phyloP scores from a whole-genome alignment of 2,888 invertebrate species.

The Euproctis similis region DNA sequence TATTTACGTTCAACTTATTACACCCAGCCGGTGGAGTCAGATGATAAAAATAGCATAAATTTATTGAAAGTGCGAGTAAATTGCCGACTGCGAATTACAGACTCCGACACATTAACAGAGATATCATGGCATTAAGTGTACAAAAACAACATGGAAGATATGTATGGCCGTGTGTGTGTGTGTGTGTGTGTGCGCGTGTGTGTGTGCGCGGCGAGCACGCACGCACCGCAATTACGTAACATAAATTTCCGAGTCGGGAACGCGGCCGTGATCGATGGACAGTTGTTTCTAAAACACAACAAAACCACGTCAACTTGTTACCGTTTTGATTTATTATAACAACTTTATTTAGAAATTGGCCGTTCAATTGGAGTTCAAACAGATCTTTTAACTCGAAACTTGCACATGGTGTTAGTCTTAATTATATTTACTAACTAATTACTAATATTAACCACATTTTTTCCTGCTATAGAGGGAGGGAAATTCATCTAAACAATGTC shows the following conservation, averaged over 20 bases:
- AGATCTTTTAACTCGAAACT: too few relatives aligned
- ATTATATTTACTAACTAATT: too few relatives aligned
- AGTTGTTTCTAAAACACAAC: slow-evolving; percentile 43
- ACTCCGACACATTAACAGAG: slow-evolving; percentile 43
- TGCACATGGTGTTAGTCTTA: too few relatives aligned
- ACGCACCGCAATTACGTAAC: slow-evolving; percentile 65
- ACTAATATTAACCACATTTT: slow-evolving; percentile 23
- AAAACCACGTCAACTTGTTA: slow-evolving; percentile 51
- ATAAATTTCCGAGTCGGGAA: slow-evolving; percentile 60
- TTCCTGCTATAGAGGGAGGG: slow-evolving; percentile 25
- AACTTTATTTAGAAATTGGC: slow-evolving; percentile 38
- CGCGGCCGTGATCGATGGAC: slow-evolving; percentile 62
- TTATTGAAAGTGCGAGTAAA: slow-evolving; percentile 18
- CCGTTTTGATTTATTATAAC: slow-evolving; percentile 51
- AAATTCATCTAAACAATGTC: slow-evolving; percentile 49
- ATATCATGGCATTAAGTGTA: slow-evolving; percentile 49
- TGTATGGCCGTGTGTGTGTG: slow-evolving; percentile 29
- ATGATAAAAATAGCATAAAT: slow-evolving; percentile 6
- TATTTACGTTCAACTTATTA: too few relatives aligned
- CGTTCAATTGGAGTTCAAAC: too few relatives aligned
- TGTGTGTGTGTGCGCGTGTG: slow-evolving; percentile 1
- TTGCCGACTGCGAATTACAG: slow-evolving; percentile 26
- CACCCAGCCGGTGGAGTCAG: too few relatives aligned
- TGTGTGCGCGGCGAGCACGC: slow-evolving; percentile 29
- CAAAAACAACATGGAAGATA: slow-evolving; percentile 49